These are phyloP conservation scores for Masticophis lateralis DNA, from an alignment of 2,797 vertebrate genomes.

Conservation along the genomic window DNA sequence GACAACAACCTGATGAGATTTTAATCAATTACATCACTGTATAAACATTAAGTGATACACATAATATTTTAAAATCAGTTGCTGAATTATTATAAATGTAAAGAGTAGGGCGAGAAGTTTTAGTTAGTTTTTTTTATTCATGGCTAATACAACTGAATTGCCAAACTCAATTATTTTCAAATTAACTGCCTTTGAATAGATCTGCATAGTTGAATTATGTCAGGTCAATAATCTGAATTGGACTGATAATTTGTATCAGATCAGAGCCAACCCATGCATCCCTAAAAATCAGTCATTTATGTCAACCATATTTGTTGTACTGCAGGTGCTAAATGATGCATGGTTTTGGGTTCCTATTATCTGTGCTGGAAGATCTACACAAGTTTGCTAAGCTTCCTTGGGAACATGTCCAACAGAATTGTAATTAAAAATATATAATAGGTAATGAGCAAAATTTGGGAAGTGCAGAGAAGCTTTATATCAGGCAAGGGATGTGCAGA, in stretches of 20 bases:
- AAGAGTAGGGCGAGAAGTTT: neutral
- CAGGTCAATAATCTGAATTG: neutral
- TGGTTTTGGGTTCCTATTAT: neutral
- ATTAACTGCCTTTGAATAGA: neutral
- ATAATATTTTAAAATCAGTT: neutral
- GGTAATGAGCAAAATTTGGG: neutral
- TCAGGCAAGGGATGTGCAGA: neutral
- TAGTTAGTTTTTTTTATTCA: neutral
- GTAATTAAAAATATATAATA: neutral
- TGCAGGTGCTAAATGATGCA: neutral
- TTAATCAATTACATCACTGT: neutral
- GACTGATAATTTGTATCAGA: neutral
- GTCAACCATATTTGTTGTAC: neutral
- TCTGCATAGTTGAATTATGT: neutral
- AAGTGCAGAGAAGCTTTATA: neutral
- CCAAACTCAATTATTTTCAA: neutral
- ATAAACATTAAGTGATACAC: neutral
- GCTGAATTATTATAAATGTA: neutral
- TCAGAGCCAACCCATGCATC: neutral
- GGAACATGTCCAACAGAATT: neutral
- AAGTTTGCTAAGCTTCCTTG: neutral
- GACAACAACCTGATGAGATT: neutral
- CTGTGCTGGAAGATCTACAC: neutral
- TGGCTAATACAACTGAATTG: neutral
- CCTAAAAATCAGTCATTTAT: neutral